Evolutionary conservation across 2,113 vertebrate species (phyloP), one percentile per base, ranked within the genome.

Genomic region (Albula goreensis): DNA sequence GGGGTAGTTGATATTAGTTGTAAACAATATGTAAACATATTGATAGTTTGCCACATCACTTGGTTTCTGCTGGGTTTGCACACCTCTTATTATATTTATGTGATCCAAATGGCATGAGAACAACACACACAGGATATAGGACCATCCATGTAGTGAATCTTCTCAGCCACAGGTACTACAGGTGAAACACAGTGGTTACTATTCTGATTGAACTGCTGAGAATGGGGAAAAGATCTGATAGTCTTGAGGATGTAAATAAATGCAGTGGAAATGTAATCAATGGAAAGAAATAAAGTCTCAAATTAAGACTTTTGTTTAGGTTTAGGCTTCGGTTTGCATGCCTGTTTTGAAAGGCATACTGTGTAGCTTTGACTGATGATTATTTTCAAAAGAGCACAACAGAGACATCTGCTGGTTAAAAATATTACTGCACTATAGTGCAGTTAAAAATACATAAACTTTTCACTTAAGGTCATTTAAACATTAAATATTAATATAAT

Each of bases 341-440:
- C 3, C 17, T 22, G 17, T 22, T 19, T 19, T 22, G 60, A 66
- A 66, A 66, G 60, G 60, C 22, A 22, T 66, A 2, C 22, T 66
- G 60, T 19, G 3, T 66, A 8, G 60, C 22, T 66, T 66, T 66
- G 15, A 22, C 60, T 19, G 60, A 66, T 66, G 17, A 19, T 19
- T 19, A 66, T 22, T 56, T 8, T 74, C 12, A 1, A 9, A 78
- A 31, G 86, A 90, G 89, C 89, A 53, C 85, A 91, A 89, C 88
- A 91, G 84, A 17, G 90, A 60, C 93, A 88, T 52, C 93, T 94
- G 89, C 89, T 92, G 94, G 88, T 80, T 22, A 19, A 66, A 66
- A 66, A 66, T 19, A 60, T 9, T 12, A 11, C 12, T 70, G 11
- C 8, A 31, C n/a, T 22, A 70, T n/a, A 22, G 3, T 70, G 19